Evolutionary conservation across 1,140 invertebrate species (phyloP).

Genomic region (Drosophila lini): DNA sequence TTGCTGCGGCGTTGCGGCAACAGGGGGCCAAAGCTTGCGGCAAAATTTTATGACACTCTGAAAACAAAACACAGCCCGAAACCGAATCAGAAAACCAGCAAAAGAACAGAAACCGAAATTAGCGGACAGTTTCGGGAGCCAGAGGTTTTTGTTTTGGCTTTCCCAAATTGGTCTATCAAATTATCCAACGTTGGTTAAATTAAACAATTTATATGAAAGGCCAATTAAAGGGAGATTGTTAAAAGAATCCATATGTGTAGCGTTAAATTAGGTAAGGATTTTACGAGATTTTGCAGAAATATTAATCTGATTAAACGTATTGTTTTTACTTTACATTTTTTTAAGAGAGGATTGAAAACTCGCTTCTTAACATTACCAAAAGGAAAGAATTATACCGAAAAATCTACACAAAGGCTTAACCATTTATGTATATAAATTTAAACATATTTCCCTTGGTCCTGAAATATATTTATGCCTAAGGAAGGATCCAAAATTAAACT

Average conservation of each 20-base stretch:
- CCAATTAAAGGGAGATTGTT: neutral
- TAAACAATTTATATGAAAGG: neutral
- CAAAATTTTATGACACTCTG: conserved; percentile 64
- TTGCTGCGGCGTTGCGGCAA: conserved; percentile 42
- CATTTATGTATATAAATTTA: neutral
- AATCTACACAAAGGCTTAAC: neutral
- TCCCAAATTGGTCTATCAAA: conserved; percentile 35
- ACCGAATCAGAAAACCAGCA: conserved; percentile 32
- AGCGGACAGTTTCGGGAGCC: conserved; percentile 43
- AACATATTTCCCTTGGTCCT: neutral
- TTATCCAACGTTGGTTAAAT: conserved; percentile 14
- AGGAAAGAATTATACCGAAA: too few relatives aligned
- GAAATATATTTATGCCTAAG: conserved; percentile 6
- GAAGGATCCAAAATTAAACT: conserved; percentile 10
- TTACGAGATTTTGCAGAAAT: too few relatives aligned
- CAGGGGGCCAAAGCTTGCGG: conserved; percentile 40
- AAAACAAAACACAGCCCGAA: conserved; percentile 35
- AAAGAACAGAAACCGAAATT: conserved; percentile 40
- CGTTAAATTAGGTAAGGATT: too few relatives aligned
- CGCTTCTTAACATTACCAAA: too few relatives aligned
- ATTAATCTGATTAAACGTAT: too few relatives aligned
- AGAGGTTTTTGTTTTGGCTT: conserved; percentile 16
- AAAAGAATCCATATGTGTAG: neutral
- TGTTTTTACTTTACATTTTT: too few relatives aligned
- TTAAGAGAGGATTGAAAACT: too few relatives aligned